Evolutionary conservation across 2,888 invertebrate genomes (phyloP), one percentile per base, ranked within the genome.

Genomic region (Macrophya annulata): DNA sequence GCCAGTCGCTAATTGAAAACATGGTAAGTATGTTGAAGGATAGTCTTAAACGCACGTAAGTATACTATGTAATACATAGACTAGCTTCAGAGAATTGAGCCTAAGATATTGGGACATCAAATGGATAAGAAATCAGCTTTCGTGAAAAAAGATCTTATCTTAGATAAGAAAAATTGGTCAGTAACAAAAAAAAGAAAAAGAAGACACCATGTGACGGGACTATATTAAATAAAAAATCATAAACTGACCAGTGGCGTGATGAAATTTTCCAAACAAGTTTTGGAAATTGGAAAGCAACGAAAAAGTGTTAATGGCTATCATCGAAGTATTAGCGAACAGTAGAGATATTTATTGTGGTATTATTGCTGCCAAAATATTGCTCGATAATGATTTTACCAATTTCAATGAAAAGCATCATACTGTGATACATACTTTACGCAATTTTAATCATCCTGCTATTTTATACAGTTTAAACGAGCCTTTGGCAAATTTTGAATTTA

Each of bases 331-430:
- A 0, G 71, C 86, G 12, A 40, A 77, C 21, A 40, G 43, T 4
- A 37, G 55, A 3, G 77, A 76, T 31, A 62, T 81, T 4, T 45
- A 86, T 17, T 48, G 81, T 37, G 85, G 72, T 21, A 55, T 86
- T 12, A 6, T 88, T 59, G 88, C 88, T 1, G 85, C 87, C 65
- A 62, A 62, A 85, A 31, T 68, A 84, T 31, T 86, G 81, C 17
- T 21, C 12, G 17, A 25, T 8, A 6, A 12, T 62, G 15, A 45
- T 59, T 72, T 51, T 17, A 4, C 31, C 10, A 6, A 31, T 40
- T 17, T 55, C 12, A 65, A 85, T 25, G 77, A 62, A 4, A 55
- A 85, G 31, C 72, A 72, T 43, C 17, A 51, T 5, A 79, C 84
- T n/a, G 74, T 88, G 4, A 48, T 86, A 9, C 37, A 76, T 10